Evolutionary conservation across 2,113 vertebrate species (phyloP).

Genomic region (Cyanoramphus novaezelandiae): DNA sequence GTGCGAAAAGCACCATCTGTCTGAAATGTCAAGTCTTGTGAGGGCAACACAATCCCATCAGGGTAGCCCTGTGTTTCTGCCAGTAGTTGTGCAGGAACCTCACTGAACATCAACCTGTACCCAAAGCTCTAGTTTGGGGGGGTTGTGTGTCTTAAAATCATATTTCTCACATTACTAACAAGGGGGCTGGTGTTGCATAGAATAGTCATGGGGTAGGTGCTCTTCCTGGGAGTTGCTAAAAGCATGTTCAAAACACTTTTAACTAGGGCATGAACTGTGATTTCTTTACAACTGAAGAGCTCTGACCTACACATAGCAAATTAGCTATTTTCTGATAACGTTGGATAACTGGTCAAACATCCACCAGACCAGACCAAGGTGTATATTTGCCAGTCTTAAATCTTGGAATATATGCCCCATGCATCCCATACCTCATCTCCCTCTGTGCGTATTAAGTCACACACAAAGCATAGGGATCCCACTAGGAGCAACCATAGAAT

Average conservation of each 20-base stretch:
- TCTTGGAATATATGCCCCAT: neutral
- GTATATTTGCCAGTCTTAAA: neutral
- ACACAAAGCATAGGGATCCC: neutral
- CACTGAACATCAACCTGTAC: neutral
- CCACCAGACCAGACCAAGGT: neutral
- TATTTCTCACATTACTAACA: neutral
- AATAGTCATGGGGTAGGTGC: neutral
- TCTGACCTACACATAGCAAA: neutral
- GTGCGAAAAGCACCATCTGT: neutral
- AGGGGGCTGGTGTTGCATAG: neutral
- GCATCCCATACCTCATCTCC: neutral
- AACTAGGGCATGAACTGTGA: neutral
- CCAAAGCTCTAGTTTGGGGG: neutral
- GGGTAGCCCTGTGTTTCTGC: neutral
- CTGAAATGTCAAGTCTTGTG: neutral
- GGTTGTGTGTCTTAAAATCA: neutral
- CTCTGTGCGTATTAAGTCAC: neutral
- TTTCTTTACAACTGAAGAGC: neutral
- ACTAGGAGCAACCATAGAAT: neutral
- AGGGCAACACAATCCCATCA: neutral
- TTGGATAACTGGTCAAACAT: neutral
- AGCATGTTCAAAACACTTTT: neutral
- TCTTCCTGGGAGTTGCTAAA: neutral
- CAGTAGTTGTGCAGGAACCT: rapidly evolving
- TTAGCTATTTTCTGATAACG: neutral